Evolutionary conservation across 1,140 invertebrate species (phyloP).

Genomic region (Penaeus indicus): DNA sequence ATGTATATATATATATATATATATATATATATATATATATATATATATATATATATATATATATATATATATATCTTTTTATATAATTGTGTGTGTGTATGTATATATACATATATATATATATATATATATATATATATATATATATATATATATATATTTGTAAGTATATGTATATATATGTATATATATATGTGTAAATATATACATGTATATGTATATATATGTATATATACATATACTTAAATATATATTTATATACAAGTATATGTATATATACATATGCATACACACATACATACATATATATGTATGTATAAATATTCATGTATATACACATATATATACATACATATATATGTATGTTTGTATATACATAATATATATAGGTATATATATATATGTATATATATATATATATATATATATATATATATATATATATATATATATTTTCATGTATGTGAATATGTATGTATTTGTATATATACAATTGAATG

Average conservation of each 20-base stretch:
- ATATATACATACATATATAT: conserved; percentile 30
- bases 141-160: conserved; percentile 7
- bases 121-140: conserved; percentile 28
- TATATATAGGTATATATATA: not conserved
- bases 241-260: too few relatives aligned
- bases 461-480: not conserved
- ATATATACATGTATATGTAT: conserved; percentile 7
- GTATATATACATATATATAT: conserved; percentile 27
- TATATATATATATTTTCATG: conserved; percentile 20
- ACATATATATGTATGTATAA: conserved; percentile 18
- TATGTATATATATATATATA: not conserved
- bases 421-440: conserved; percentile 19
- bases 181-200: not conserved
- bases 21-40: not conserved
- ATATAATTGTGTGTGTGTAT: too few relatives aligned
- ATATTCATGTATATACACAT: conserved; percentile 13
- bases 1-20: not conserved
- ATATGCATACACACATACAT: not conserved
- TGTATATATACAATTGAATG: not conserved
- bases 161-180: not conserved
- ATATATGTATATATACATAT: conserved; percentile 1
- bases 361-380: not conserved
- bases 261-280: not conserved
- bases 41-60: conserved; percentile 14
- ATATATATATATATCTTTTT: conserved; percentile 6